Evolutionary conservation across 2,797 vertebrate species (phyloP), one percentile per base, ranked within the genome.

Genomic region (Gymnoscopelus microlampas): DNA sequence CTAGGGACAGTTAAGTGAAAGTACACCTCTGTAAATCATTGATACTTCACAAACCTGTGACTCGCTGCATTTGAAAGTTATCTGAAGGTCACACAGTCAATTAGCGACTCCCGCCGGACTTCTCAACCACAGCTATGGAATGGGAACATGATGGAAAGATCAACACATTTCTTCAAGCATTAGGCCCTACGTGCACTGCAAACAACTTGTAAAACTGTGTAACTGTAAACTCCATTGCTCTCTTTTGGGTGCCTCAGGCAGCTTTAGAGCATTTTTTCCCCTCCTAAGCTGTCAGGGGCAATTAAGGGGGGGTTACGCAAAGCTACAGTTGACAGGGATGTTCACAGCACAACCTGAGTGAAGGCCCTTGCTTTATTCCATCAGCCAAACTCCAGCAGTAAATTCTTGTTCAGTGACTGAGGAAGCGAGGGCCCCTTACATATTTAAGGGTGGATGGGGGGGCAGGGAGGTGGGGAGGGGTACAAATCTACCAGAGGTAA

Each of bases 371-470:
- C 73, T 86, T 87, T 84, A 78, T 84, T 81, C 82, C 19, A 24
- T 53, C 10, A n/a, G 39, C 66, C 63, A 65, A 73, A 75, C 26
- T 15, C 23, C 8, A 13, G 68, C 59, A 53, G 61, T 83, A 81
- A 83, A 84, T 89, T 87, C 77, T 70, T 90, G 77, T 60, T 63
- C 44, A 55, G 77, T 86, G 84, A 88, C 66, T 58, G 63, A 78
- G 73, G 73, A 67, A 68, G 49, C 53, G 29, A 47, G 57, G 78
- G 64, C 68, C 74, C 39, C 63, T 72, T 51, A 57, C 61, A 66
- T 50, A 77, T 78, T 53, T 5, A 48, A 53, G 54, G 7, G 53
- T 19, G 69, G 55, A 44, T 44, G 63, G 61, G 29, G 57, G 26
- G 24, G 71, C 58, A 53, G 66, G 51, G 26, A 59, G 60, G 29